Percentiles rank a stretch among this genome's conserved stretches.
Evolutionary conservation across 2,888 invertebrate genomes (phyloP).

Genomic region (Octodonta nipae): DNA sequence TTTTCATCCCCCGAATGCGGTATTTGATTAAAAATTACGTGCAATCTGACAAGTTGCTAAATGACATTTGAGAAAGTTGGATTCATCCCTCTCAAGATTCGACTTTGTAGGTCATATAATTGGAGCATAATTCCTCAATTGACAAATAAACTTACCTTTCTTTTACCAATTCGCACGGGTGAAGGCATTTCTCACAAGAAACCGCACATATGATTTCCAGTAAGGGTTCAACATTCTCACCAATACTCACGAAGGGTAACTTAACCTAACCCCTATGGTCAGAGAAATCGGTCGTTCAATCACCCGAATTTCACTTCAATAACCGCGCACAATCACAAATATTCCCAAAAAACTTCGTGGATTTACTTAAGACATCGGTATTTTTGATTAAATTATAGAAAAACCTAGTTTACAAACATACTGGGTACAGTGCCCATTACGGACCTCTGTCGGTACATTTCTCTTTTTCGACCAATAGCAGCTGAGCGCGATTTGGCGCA

Average conservation of each 20-base stretch:
- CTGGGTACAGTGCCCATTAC: conserved; percentile 35
- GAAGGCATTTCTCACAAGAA: conserved; percentile 6
- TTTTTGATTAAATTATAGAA: conserved; percentile 35
- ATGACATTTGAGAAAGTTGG: conserved; percentile 18
- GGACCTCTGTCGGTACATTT: conserved; percentile 34
- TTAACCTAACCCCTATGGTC: conserved; percentile 36
- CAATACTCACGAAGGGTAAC: conserved; percentile 33
- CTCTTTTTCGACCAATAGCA: conserved; percentile 4
- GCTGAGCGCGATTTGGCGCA: conserved; percentile 1
- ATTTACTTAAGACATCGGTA: conserved; percentile 21
- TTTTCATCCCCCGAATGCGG: no score
- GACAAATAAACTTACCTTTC: no score
- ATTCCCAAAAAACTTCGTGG: conserved; percentile 13
- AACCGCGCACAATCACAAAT: conserved; percentile 12
- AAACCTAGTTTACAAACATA: conserved; percentile 42
- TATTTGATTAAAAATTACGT: no score
- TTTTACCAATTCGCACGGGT: no score
- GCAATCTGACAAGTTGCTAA: conserved; percentile 29
- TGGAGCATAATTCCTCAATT: conserved; percentile 3
- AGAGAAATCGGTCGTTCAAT: conserved; percentile 13
- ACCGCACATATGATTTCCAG: conserved; percentile 5
- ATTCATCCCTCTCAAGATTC: conserved; percentile 18
- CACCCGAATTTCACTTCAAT: conserved; percentile 10
- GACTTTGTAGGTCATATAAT: conserved; percentile 23
- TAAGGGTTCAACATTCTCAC: conserved; percentile 18